Evolutionary conservation across 2,888 invertebrate genomes (phyloP).

Genomic region (Cyrtodaria siliqua): DNA sequence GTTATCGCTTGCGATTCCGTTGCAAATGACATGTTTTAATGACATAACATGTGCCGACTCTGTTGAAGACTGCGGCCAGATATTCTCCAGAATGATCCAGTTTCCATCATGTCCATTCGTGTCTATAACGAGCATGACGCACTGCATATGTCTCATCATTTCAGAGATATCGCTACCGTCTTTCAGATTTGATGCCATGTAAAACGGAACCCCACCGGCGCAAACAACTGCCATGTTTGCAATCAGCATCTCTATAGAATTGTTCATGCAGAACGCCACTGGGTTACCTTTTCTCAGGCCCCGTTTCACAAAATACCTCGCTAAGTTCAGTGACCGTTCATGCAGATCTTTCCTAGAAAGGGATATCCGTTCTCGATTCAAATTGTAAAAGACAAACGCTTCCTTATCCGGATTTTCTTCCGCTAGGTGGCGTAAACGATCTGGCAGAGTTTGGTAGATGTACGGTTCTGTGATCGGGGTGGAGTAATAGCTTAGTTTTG

Average conservation of each 20-base stretch:
- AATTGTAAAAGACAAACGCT: conserved; percentile 50
- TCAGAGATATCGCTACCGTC: conserved; percentile 16
- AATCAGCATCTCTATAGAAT: conserved; percentile 1
- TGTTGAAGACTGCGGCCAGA: neutral
- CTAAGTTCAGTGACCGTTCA: neutral
- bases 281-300: conserved; percentile 1
- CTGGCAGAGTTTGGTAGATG: conserved; percentile 45
- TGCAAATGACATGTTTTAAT: conserved; percentile 18
- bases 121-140: conserved; percentile 10
- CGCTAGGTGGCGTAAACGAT: conserved; percentile 34
- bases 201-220: conserved; percentile 6
- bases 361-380: conserved; percentile 10
- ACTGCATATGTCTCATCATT: neutral
- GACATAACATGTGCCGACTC: neutral
- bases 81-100: conserved; percentile 11
- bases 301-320: neutral
- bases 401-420: conserved; percentile 38
- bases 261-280: conserved; percentile 12
- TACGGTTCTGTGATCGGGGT: conserved; percentile 18
- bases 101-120: conserved; percentile 1
- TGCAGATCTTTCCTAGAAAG: neutral
- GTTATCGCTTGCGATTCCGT: conserved; percentile 1
- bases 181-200: neutral
- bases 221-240: neutral
- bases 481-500: conserved; percentile 28